Conservation (phyloP, 2,113 vertebrate species). For the Ptilonorhynchus violaceus region DNA sequence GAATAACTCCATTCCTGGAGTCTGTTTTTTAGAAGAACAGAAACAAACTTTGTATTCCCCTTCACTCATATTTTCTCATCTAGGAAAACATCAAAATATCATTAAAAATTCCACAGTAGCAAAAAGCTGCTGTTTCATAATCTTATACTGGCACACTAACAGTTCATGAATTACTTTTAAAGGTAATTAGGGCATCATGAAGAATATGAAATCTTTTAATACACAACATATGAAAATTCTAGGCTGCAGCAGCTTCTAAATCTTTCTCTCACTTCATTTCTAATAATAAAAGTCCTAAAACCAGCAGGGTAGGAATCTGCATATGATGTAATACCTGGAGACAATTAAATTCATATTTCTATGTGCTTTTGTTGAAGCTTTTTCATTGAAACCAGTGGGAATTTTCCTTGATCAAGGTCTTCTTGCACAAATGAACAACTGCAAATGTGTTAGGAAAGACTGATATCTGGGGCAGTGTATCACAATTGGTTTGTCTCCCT, state of each 20-base stretch:
- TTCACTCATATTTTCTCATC: neutral
- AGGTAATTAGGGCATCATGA: neutral
- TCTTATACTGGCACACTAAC: neutral
- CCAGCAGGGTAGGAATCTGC: neutral
- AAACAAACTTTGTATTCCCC: neutral
- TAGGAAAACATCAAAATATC: neutral
- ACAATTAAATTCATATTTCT: constrained; percentile 31
- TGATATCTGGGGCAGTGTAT: neutral
- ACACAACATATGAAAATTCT: neutral
- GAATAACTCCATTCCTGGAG: neutral
- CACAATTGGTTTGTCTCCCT: neutral
- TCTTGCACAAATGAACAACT: neutral
- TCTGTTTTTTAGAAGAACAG: neutral
- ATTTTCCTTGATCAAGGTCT: constrained; percentile 17
- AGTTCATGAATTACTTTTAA: neutral
- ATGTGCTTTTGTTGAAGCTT: neutral
- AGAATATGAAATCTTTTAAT: neutral
- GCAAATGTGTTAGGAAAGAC: neutral
- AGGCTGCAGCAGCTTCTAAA: constrained; percentile 2
- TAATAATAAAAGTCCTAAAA: neutral
- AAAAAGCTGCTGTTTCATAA: neutral
- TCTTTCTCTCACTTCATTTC: neutral
- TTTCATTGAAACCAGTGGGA: neutral
- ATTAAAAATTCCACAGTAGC: neutral
- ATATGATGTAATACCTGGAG: neutral